A percentile compares a stretch with the other conserved stretches of the same genome.
phyloP scores from a whole-genome alignment of 2,797 vertebrate genomes.

The Argya squamiceps region DNA sequence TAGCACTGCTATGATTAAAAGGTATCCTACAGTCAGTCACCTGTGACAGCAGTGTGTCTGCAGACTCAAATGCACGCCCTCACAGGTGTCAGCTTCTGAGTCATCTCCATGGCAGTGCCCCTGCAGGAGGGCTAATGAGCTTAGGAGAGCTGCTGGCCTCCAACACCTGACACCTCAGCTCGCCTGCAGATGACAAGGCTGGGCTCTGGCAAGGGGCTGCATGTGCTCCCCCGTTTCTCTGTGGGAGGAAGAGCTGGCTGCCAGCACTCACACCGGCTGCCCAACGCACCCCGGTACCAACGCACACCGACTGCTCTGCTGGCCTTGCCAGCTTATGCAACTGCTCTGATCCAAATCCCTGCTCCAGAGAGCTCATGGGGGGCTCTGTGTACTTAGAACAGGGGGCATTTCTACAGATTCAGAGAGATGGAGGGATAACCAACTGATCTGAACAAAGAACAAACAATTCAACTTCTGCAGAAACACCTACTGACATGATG shows the following conservation, averaged over 20 bases:
- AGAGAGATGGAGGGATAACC: background rate
- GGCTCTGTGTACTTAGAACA: background rate
- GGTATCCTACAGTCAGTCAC: background rate
- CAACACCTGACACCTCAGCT: background rate
- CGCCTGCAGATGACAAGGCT: background rate
- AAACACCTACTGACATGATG: background rate
- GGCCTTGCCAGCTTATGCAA: constrained; percentile 33
- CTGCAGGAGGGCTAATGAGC: background rate
- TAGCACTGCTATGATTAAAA: background rate
- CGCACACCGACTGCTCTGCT: background rate
- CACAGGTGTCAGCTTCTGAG: background rate
- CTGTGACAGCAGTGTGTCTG: background rate
- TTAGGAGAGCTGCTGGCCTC: background rate
- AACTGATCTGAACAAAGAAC: background rate
- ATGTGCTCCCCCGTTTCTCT: background rate
- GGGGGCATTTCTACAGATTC: background rate
- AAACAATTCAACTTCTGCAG: background rate
- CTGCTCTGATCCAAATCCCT: background rate
- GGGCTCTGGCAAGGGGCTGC: background rate
- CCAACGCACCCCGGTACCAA: background rate
- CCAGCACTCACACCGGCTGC: background rate
- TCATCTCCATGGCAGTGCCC: background rate
- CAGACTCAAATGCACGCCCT: background rate
- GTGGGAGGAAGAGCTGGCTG: background rate
- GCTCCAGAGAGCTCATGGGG: background rate